Base-by-base conservation (phyloP, 2,888 invertebrate species). In the Hirtodrosophila histrioides region DNA sequence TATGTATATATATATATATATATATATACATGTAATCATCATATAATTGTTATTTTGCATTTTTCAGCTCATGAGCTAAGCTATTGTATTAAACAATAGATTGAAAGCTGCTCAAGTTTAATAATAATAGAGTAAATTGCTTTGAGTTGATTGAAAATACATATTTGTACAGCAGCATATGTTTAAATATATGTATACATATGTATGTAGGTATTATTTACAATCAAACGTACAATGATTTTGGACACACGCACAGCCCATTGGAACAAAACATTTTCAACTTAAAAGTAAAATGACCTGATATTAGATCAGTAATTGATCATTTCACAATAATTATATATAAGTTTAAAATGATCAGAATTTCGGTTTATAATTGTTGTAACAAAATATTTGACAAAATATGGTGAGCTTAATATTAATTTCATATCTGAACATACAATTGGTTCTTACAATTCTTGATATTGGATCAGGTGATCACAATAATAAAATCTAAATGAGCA, bases 181-280 rank as follows among this genome's bases (percentile, higher is more conserved):
- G 11, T 29, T 8, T 29, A 11, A 31, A 12, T 61, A 37, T 55
- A 36, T 33, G 12, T 40, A 44, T 49, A n/a, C n/a, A n/a, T n/a
- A 37, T 56, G n/a, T 50, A 37, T 41, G 17, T 49, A 41, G 27
- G 23, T 27, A 44, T 58, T 27, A 48, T 75, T 46, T 73, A 64
- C 56, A 67, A 41, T 63, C 17, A 50, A 50, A 55, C 39, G 62
- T 61, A 68, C 54, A 56, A 60, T 45, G 40, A 63, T 60, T 85
- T 84, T 81, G 75, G 86, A 81, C 83, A 85, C 54, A 75, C 60
- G 54, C 82, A 82, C 82, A 82, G 82, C 82, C 86, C 88, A 73
- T 60, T 66, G 69, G 76, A 66, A 82, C 76, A 86, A 62, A 58
- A 53, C 58, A 66, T 43, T 61, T 29, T 64, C 35, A 43, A 41